Percentiles rank a stretch among this genome's conserved stretches.
These are phyloP conservation scores for Cromileptes altivelis DNA, from an alignment of 2,113 vertebrate species.

Conservation along the genomic window DNA sequence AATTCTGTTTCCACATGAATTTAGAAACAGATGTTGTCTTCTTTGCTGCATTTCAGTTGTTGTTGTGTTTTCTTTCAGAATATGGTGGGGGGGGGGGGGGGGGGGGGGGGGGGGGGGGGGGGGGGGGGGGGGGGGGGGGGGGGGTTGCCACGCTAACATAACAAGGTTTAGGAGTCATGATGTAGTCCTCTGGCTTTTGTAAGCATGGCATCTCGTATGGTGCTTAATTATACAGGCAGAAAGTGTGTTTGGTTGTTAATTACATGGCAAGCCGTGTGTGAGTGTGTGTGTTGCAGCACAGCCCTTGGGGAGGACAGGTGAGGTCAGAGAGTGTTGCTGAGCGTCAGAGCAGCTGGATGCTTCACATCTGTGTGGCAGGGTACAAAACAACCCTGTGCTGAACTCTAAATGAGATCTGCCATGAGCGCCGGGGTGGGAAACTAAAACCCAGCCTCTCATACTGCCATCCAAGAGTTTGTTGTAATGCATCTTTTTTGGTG, in stretches of 20 bases:
- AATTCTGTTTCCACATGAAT: conserved; percentile 11
- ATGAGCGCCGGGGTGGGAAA: neutral
- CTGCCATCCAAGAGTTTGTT: neutral
- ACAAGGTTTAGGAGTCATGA: conserved; percentile 33
- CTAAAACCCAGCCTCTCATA: neutral
- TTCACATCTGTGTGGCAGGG: conserved; percentile 64
- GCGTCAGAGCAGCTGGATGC: conserved; percentile 67
- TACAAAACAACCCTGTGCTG: conserved; percentile 53
- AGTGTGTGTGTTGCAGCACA: conserved; percentile 20
- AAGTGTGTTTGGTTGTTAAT: conserved; percentile 65
- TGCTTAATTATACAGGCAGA: conserved; percentile 68
- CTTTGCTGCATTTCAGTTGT: neutral
- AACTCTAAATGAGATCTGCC: conserved; percentile 50
- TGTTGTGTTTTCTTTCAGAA: neutral
- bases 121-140: neutral
- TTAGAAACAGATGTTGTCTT: conserved; percentile 54
- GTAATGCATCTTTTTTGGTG: neutral
- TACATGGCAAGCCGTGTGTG: conserved; percentile 39
- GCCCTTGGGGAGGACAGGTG: conserved; percentile 60
- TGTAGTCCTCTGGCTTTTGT: conserved; percentile 44
- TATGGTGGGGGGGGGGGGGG: neutral
- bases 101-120: neutral
- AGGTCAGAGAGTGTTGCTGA: conserved; percentile 47
- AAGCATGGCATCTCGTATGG: conserved; percentile 41
- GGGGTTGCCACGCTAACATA: conserved; percentile 19